A percentile compares a stretch with the other conserved stretches of the same genome.
phyloP scores from a whole-genome alignment of 1,140 invertebrate species.

The Campoletis sonorensis region DNA sequence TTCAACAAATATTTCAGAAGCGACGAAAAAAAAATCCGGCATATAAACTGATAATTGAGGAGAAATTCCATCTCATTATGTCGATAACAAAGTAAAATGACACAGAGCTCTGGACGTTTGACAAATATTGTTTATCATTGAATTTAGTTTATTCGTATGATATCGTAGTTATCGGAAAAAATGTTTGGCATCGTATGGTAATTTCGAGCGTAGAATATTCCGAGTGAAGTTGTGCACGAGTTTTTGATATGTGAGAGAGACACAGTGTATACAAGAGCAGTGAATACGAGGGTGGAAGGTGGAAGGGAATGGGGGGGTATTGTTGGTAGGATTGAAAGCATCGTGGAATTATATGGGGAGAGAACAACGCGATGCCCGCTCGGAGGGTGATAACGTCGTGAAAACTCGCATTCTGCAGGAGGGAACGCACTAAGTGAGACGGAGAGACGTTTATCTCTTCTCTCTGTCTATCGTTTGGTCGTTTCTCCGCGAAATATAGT shows the following conservation, averaged over 20 bases:
- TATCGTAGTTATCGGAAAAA: not conserved
- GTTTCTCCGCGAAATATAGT: constrained; percentile 49
- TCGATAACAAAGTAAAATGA: not conserved
- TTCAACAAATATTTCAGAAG: too few relatives aligned
- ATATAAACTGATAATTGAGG: too few relatives aligned
- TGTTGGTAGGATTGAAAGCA: constrained; percentile 30
- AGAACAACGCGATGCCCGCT: constrained; percentile 30
- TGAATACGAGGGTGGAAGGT: not conserved
- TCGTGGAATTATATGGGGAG: constrained; percentile 29
- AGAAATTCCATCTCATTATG: too few relatives aligned
- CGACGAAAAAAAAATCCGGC: too few relatives aligned
- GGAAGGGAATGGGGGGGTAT: not conserved
- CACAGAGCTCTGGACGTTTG: not conserved
- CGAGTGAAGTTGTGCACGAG: not conserved
- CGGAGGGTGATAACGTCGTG: constrained; percentile 58
- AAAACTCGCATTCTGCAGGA: constrained; percentile 56
- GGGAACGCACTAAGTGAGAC: constrained; percentile 30
- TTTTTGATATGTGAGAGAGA: constrained; percentile 12
- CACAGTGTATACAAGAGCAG: not conserved
- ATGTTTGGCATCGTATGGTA: not conserved
- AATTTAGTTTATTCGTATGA: not conserved
- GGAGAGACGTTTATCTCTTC: not conserved
- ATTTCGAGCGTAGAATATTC: not conserved
- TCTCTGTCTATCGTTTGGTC: not conserved
- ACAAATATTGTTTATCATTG: not conserved